Conservation (phyloP, 2,113 vertebrate genomes). For the Raphicerus campestris region DNA sequence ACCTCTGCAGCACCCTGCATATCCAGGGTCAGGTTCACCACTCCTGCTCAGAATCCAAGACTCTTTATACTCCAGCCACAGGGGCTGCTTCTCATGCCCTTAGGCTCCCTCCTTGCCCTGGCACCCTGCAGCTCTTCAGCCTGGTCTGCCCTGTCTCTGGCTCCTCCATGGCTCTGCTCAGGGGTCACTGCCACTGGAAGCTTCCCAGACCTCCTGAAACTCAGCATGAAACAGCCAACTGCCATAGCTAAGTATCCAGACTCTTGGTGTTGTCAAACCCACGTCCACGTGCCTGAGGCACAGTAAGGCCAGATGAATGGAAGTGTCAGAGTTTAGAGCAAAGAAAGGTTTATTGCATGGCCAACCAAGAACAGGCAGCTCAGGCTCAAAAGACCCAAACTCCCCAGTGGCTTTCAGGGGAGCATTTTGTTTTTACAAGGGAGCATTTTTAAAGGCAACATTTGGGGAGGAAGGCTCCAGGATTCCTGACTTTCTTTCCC, state of each 20-base stretch:
- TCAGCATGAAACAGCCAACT: not conserved
- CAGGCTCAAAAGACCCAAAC: not conserved
- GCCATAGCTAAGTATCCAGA: not conserved
- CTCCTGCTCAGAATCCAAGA: not conserved
- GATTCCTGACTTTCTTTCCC: not conserved
- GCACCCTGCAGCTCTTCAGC: not conserved
- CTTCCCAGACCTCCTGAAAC: not conserved
- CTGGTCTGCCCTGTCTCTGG: not conserved
- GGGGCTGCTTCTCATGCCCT: not conserved
- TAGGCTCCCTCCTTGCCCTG: not conserved
- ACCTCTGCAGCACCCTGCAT: not conserved
- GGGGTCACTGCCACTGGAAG: not conserved
- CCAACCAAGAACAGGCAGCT: not conserved
- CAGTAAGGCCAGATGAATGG: not conserved
- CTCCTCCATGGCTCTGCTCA: not conserved
- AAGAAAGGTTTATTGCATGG: not conserved
- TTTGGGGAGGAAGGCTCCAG: not conserved
- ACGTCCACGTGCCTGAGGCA: not conserved
- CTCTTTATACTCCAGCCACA: not conserved
- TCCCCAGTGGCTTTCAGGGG: not conserved
- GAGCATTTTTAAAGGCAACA: not conserved
- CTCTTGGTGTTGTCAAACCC: not conserved
- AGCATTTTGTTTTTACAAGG: not conserved
- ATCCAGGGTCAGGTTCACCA: not conserved
- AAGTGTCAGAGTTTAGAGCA: not conserved